A percentile compares a stretch with the other conserved stretches of the same genome.
These are phyloP conservation scores for Syngnathoides biaculeatus DNA, from an alignment of 2,113 vertebrate species.

Conservation along the genomic window DNA sequence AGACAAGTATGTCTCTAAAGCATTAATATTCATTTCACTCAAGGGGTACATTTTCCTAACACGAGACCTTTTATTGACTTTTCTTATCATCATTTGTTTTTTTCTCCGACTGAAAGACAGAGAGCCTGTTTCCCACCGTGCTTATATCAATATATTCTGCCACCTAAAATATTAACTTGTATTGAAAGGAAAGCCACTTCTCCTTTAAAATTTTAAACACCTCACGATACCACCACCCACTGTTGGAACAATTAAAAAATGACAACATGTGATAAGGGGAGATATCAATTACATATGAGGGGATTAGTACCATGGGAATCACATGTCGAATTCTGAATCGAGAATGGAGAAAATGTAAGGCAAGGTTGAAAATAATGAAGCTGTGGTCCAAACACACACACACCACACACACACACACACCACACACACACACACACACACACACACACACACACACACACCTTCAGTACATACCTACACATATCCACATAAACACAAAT, in stretches of 20 bases:
- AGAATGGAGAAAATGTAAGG: slow-evolving; percentile 16
- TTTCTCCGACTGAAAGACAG: slow-evolving; percentile 18
- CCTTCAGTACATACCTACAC: too few relatives aligned
- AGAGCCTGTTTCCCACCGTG: slow-evolving; percentile 69
- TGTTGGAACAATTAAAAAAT: slow-evolving; percentile 62
- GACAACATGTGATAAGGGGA: slow-evolving; percentile 64
- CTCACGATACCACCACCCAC: slow-evolving; percentile 57
- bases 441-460: too few relatives aligned
- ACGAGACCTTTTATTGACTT: not conserved
- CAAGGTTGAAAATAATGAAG: slow-evolving; percentile 13
- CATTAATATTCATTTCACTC: not conserved
- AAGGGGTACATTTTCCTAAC: not conserved
- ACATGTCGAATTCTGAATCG: slow-evolving; percentile 67
- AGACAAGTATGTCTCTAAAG: not conserved
- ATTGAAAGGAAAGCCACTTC: slow-evolving; percentile 56
- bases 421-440: not conserved
- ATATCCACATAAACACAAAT: too few relatives aligned
- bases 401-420: slow-evolving; percentile 12
- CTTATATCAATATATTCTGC: slow-evolving; percentile 72
- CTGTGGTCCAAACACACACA: slow-evolving; percentile 19
- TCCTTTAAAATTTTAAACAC: slow-evolving; percentile 55
- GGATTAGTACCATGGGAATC: slow-evolving; percentile 64
- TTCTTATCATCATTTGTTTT: not conserved
- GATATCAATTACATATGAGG: slow-evolving; percentile 65
- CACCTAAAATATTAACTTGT: slow-evolving; percentile 73